phyloP scores from a whole-genome alignment of 2,888 invertebrate genomes.

The Gisinianus flammeolus region DNA sequence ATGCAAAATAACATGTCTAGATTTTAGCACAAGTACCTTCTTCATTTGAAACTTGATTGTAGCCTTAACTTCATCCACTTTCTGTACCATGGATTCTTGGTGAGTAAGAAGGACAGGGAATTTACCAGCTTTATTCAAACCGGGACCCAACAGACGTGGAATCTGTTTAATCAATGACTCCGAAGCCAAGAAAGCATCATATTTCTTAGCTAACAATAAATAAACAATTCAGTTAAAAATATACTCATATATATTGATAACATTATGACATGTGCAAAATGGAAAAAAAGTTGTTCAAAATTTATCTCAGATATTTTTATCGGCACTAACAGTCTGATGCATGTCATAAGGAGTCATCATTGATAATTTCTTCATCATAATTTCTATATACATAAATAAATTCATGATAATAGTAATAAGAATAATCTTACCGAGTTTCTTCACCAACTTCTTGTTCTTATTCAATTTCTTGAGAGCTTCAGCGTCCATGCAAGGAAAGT shows the following conservation, averaged over 20 bases:
- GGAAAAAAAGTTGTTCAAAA: too few relatives aligned
- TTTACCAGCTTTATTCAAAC: slow-evolving; percentile 99
- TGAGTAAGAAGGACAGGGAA: slow-evolving; percentile 98
- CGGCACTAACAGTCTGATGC: too few relatives aligned
- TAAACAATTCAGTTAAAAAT: not conserved
- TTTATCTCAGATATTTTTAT: too few relatives aligned
- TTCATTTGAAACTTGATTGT: slow-evolving; percentile 99
- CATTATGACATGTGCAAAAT: too few relatives aligned
- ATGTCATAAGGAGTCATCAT: too few relatives aligned
- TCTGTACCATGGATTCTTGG: slow-evolving; percentile 92
- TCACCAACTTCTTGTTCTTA: slow-evolving; percentile 99
- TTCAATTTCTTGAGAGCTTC: slow-evolving; percentile 98
- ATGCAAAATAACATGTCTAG: too few relatives aligned
- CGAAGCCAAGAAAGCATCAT: slow-evolving; percentile 98
- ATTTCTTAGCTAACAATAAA: slow-evolving; percentile 73
- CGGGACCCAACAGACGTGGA: slow-evolving; percentile 96
- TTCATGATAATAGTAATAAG: too few relatives aligned
- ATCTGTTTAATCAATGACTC: slow-evolving; percentile 99
- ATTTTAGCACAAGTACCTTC: too few relatives aligned
- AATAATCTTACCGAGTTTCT: slow-evolving; percentile 84
- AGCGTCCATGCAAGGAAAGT: slow-evolving; percentile 95
- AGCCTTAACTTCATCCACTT: slow-evolving; percentile 97
- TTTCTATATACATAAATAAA: too few relatives aligned
- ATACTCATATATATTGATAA: too few relatives aligned
- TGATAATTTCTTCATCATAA: too few relatives aligned